A percentile compares a stretch with the other conserved stretches of the same genome.
phyloP scores from a whole-genome alignment of 2,888 invertebrate species.

The Plagiodera versicolora region DNA sequence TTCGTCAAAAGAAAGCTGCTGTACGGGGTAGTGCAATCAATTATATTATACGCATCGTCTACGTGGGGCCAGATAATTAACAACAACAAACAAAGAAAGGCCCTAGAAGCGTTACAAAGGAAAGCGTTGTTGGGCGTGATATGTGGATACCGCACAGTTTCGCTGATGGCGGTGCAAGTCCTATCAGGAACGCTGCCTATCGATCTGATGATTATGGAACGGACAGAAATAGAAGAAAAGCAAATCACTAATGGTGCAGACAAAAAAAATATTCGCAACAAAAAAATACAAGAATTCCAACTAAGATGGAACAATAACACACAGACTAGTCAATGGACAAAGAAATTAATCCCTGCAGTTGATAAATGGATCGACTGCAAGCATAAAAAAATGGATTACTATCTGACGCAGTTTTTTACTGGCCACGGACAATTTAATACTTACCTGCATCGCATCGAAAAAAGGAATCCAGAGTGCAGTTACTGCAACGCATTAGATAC shows the following conservation, averaged over 20 bases:
- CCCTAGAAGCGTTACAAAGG: too few species aligned
- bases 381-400: slow-evolving; percentile 8
- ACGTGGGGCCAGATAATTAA: too few species aligned
- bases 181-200: neutral
- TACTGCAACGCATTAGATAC: slow-evolving; percentile 12
- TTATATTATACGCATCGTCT: too few species aligned
- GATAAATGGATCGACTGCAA: neutral
- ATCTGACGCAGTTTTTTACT: slow-evolving; percentile 14
- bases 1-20: too few species aligned
- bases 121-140: too few species aligned
- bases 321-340: slow-evolving; percentile 7
- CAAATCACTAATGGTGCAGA: neutral
- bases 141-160: neutral
- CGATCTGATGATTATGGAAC: too few species aligned
- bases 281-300: neutral
- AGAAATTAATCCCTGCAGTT: slow-evolving; percentile 3
- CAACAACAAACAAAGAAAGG: too few species aligned
- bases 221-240: neutral
- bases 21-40: too few species aligned
- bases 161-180: neutral
- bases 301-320: neutral
- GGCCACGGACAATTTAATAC: slow-evolving; percentile 15
- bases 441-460: too few species aligned
- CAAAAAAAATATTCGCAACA: neutral
- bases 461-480: slow-evolving; percentile 1